Conservation (phyloP, 2,113 vertebrate species). For the Tapirus terrestris region DNA sequence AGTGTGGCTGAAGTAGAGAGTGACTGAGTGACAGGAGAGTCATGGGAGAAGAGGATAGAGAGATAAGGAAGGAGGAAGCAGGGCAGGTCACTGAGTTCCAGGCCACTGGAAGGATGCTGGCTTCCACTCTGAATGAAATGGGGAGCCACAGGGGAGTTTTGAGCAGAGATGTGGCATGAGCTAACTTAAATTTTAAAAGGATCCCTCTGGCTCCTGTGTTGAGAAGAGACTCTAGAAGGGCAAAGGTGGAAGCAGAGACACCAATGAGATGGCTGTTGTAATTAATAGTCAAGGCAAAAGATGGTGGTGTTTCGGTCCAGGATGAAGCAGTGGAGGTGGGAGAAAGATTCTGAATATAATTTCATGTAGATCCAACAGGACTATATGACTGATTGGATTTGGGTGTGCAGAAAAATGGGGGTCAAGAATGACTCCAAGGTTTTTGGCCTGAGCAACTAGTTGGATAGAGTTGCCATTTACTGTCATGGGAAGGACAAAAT, state of each 20-base stretch:
- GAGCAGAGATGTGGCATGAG: neutral
- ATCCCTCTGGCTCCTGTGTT: neutral
- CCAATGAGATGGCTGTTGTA: neutral
- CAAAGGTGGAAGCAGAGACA: neutral
- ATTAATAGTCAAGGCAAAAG: neutral
- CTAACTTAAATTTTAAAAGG: neutral
- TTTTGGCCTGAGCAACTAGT: neutral
- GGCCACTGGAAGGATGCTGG: neutral
- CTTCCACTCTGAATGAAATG: neutral
- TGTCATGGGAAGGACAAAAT: neutral
- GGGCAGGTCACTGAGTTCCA: neutral
- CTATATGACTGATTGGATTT: neutral
- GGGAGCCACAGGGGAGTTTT: neutral
- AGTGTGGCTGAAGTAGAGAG: neutral
- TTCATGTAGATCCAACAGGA: neutral
- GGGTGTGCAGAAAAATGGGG: neutral
- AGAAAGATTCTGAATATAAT: neutral
- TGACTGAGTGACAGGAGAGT: neutral
- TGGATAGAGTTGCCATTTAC: neutral
- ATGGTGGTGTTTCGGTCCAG: neutral
- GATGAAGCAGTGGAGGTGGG: neutral
- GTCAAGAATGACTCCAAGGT: neutral
- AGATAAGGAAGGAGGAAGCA: neutral
- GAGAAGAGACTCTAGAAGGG: neutral
- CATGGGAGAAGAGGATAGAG: neutral